Evolutionary conservation across 2,113 vertebrate genomes (phyloP).

Genomic region (Dryoscopus gambensis): DNA sequence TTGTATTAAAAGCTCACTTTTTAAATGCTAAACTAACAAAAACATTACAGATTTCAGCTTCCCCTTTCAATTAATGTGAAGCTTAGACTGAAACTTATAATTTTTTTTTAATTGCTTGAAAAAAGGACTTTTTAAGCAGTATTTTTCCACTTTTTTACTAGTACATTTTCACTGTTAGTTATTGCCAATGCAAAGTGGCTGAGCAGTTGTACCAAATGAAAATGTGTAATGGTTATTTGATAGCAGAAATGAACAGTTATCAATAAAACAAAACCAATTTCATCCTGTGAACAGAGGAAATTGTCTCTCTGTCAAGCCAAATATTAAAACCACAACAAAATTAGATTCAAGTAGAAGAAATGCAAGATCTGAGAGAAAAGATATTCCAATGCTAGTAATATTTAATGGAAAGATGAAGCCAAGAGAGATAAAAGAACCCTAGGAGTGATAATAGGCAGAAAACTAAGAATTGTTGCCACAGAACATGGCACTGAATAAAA

Average conservation of each 20-base stretch:
- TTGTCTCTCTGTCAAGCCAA: constrained; percentile 25
- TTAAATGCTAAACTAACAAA: not conserved
- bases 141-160: not conserved
- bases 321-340: constrained; percentile 42
- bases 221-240: not conserved
- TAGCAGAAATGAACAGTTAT: constrained; percentile 7
- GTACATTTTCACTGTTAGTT: not conserved
- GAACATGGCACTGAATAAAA: constrained; percentile 19
- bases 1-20: not conserved
- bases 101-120: not conserved
- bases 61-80: not conserved
- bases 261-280: constrained; percentile 47
- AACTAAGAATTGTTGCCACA: constrained; percentile 18
- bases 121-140: not conserved
- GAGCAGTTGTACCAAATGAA: not conserved
- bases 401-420: constrained; percentile 42
- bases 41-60: not conserved
- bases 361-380: constrained; percentile 45
- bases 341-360: constrained; percentile 40
- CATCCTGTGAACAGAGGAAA: not conserved
- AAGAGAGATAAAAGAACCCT: constrained; percentile 43
- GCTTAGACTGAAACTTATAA: not conserved
- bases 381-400: constrained; percentile 26
- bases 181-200: not conserved
- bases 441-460: constrained; percentile 27